Evolutionary conservation across 2,797 vertebrate genomes (phyloP), one percentile per base, ranked within the genome.

Genomic region (Premnoplex brunnescens): DNA sequence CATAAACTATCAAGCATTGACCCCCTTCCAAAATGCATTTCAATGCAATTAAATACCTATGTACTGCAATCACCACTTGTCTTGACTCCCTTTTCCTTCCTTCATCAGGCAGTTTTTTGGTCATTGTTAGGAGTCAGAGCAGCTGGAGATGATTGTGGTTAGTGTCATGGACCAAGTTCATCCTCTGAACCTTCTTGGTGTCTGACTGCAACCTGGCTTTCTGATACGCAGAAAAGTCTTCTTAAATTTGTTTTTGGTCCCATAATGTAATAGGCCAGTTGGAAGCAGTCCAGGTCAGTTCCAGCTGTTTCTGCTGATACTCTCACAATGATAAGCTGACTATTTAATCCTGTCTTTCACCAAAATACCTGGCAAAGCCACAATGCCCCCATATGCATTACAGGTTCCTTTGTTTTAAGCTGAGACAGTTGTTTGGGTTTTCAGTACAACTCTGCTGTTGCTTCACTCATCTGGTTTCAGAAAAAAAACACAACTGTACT

Each of bases 21-120:
- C 34, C 71, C 26, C 15, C 36, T 19, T 19, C 9, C 4, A 23
- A 66, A 73, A 59, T 54, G 10, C 22, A 49, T 67, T 86, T 79
- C 32, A 94, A 19, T 41, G 12, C 6, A 51, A 75, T 52, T 68
- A 37, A 56, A 67, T 46, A 71, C 30, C 27, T 59, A 12, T 4
- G 8, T 67, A 66, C 32, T 66, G 20, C 28, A 85, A 69, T 66
- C 0, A 2, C 11, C 12, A 22, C 16, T 74, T 2, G 2, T 46
- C 34, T 68, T 72, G 14, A 22, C 14, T 58, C 18, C 14, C 8
- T 16, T 59, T 80, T 79, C 19, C 20, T 78, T 13, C 32, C 18
- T 27, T 80, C 22, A 20, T 7, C 14, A 60, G 34, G 36, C 23
- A 76, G 39, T 24, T 2, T 1, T 72, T 73, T 0, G 0, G 15